These are phyloP conservation scores for Aptenodytes patagonicus DNA, from an alignment of 2,113 vertebrate species.

Conservation along the genomic window DNA sequence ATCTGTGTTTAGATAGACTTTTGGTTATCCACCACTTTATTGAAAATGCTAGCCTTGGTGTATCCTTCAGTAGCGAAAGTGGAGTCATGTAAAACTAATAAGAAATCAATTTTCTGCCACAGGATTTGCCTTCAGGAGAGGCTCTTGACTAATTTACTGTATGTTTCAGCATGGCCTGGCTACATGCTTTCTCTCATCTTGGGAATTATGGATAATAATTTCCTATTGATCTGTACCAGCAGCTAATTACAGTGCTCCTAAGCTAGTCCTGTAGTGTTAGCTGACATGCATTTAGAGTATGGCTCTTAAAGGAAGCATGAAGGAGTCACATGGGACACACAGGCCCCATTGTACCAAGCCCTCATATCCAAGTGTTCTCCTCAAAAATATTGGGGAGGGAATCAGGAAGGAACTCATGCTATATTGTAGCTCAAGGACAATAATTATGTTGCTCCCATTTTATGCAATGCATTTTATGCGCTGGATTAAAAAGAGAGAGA, in stretches of 20 bases:
- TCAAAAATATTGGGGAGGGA: background rate
- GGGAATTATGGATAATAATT: background rate
- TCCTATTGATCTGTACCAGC: background rate
- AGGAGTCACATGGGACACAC: background rate
- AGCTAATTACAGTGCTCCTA: background rate
- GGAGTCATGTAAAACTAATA: background rate
- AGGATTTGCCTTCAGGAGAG: background rate
- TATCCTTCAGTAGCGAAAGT: background rate
- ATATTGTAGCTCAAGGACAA: background rate
- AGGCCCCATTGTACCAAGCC: background rate
- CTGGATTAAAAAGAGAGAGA: background rate
- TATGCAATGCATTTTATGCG: background rate
- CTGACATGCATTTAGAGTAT: background rate
- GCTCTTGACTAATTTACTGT: background rate
- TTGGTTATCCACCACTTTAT: background rate
- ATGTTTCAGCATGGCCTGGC: background rate
- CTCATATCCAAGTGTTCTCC: background rate
- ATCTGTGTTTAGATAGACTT: background rate
- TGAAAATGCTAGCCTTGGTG: background rate
- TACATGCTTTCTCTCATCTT: background rate
- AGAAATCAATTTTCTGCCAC: background rate
- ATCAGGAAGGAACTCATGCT: background rate
- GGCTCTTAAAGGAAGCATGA: background rate
- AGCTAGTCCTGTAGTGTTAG: background rate
- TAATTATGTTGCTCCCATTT: background rate